Evolutionary conservation across 2,113 vertebrate species (phyloP).

Genomic region (Mobula hypostoma): DNA sequence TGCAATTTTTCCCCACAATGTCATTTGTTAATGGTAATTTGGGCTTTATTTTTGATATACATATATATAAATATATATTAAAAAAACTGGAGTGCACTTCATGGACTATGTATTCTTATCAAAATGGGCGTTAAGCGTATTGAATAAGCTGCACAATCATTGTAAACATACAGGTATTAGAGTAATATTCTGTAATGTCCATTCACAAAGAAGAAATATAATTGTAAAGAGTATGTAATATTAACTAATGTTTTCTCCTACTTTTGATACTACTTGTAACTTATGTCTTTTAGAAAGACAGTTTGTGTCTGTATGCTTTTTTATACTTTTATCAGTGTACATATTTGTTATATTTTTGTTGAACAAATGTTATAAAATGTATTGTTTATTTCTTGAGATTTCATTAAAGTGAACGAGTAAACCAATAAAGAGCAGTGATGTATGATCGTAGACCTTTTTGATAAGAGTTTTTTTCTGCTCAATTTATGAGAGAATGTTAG

Average conservation of each 20-base stretch:
- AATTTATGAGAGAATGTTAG: not conserved
- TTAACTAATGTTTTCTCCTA: conserved; percentile 74
- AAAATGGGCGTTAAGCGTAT: conserved; percentile 55
- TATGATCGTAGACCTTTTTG: not conserved
- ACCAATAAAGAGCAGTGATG: conserved; percentile 45
- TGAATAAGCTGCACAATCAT: conserved; percentile 69
- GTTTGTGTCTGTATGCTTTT: conserved; percentile 78
- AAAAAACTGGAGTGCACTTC: conserved; percentile 63
- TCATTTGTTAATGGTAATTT: conserved; percentile 36
- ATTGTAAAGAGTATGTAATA: conserved; percentile 70
- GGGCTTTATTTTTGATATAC: conserved; percentile 57
- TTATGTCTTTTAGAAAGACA: conserved; percentile 99
- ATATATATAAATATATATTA: conserved; percentile 43
- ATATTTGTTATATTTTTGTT: conserved; percentile 98
- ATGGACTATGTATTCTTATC: conserved; percentile 60
- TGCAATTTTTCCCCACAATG: conserved; percentile 23
- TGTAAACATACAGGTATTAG: conserved; percentile 66
- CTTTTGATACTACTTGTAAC: conserved; percentile 79
- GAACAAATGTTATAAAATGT: conserved; percentile 84
- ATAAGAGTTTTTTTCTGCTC: not conserved
- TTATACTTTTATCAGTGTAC: conserved; percentile 94
- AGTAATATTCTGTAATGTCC: conserved; percentile 71
- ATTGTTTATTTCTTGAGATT: conserved; percentile 75
- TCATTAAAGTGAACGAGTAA: conserved; percentile 62
- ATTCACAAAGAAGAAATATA: conserved; percentile 45